Conservation (phyloP, 2,113 vertebrate species). For the Sceloporus undulatus region DNA sequence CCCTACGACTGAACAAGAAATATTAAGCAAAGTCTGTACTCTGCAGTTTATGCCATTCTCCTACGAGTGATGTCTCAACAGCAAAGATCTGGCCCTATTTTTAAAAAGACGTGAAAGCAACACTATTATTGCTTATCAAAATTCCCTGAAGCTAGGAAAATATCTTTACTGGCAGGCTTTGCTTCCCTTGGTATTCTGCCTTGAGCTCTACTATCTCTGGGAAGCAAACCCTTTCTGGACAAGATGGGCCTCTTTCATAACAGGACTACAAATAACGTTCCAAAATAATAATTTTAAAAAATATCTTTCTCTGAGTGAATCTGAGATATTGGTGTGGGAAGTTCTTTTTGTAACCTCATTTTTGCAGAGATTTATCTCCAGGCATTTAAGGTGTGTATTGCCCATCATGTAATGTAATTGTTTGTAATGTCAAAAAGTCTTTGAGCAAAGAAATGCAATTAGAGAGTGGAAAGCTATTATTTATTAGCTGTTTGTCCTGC, state of each 20-base stretch:
- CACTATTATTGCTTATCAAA: neutral
- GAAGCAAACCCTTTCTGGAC: neutral
- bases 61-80: neutral
- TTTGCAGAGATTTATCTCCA: neutral
- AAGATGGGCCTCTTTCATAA: constrained; percentile 19
- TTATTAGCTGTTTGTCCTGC: neutral
- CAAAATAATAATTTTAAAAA: neutral
- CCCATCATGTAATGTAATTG: accelerated
- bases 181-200: neutral
- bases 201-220: constrained; percentile 16
- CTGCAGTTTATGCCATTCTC: neutral
- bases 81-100: neutral
- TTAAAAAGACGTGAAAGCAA: neutral
- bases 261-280: neutral
- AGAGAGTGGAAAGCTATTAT: neutral
- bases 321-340: neutral
- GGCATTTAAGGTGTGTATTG: neutral
- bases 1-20: too few relatives aligned
- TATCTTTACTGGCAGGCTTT: neutral
- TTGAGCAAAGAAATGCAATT: neutral
- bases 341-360: neutral
- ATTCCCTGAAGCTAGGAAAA: constrained; percentile 3
- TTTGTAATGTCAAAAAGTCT: neutral
- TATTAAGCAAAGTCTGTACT: neutral
- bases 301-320: neutral